phyloP scores from a whole-genome alignment of 2,113 vertebrate genomes.

The Ranitomeya imitator region DNA sequence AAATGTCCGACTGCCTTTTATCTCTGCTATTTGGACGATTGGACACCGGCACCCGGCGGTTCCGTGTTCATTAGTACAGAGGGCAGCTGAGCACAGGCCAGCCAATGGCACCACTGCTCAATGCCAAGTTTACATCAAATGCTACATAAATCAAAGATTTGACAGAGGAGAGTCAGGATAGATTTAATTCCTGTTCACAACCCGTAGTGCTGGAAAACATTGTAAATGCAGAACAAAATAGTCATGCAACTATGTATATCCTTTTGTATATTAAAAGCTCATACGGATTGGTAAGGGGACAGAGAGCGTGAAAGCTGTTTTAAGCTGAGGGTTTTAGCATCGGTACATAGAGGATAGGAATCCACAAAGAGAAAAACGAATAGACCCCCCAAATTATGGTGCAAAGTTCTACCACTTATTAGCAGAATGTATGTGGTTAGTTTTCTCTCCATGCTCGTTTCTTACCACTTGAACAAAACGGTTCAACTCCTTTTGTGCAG shows the following conservation, averaged over 20 bases:
- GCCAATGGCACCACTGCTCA: conserved; percentile 15
- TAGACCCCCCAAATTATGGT: too few relatives aligned
- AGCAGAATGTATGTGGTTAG: too few relatives aligned
- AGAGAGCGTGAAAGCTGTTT: background rate
- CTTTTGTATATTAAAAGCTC: background rate
- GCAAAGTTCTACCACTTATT: too few relatives aligned
- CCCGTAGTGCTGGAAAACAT: background rate
- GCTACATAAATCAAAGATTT: conserved; percentile 5
- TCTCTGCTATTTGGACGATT: conserved; percentile 27
- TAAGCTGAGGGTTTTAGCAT: too few relatives aligned
- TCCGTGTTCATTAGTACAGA: conserved; percentile 43
- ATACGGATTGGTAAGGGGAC: background rate
- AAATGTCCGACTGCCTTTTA: conserved; percentile 29
- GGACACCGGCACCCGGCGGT: conserved; percentile 44
- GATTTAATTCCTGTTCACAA: conserved; percentile 19
- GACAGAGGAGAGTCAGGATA: background rate
- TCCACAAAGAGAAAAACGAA: too few relatives aligned
- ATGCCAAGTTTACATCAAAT: conserved; percentile 28
- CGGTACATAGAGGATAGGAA: too few relatives aligned
- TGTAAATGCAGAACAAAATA: background rate
- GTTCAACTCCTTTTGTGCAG: too few relatives aligned
- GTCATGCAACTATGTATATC: background rate
- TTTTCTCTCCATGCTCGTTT: too few relatives aligned
- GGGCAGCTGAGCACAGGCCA: conserved; percentile 18
- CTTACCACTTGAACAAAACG: too few relatives aligned